Evolutionary conservation across 2,113 vertebrate genomes (phyloP).

Genomic region (Malurus alboscapulatus): DNA sequence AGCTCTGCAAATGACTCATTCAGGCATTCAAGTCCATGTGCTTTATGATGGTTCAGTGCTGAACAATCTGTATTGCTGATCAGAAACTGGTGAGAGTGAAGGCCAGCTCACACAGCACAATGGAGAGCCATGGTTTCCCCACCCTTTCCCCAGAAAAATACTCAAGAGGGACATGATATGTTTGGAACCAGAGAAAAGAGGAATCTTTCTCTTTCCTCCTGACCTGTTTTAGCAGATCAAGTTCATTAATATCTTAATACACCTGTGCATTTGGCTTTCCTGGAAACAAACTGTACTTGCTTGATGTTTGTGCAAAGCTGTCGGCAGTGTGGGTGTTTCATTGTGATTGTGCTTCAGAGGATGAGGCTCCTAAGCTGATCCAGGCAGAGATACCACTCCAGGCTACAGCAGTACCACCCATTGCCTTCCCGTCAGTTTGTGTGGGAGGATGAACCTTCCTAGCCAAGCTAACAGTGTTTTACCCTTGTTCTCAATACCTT

Average conservation of each 20-base stretch:
- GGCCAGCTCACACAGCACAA: not conserved
- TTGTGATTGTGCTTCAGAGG: not conserved
- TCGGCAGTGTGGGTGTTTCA: not conserved
- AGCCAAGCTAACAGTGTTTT: not conserved
- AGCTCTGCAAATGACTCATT: slow-evolving; percentile 40
- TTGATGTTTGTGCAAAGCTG: not conserved
- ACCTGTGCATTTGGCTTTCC: not conserved
- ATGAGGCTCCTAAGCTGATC: not conserved
- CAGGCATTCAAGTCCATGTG: not conserved
- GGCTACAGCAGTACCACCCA: not conserved
- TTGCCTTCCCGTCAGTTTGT: not conserved
- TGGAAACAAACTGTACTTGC: not conserved
- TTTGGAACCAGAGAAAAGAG: not conserved
- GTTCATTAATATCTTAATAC: not conserved
- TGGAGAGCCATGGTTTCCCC: fast-evolving
- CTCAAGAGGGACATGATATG: not conserved
- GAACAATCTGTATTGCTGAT: slow-evolving; percentile 20
- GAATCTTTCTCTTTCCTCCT: not conserved
- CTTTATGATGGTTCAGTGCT: not conserved
- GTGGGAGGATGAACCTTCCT: not conserved
- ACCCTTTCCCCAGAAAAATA: not conserved
- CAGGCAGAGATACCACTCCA: not conserved
- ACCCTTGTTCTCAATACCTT: not conserved
- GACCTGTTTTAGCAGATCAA: not conserved
- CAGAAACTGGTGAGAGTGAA: not conserved